Conservation (phyloP, 30 jellyfish, hydroid and myxozoan genomes). For the Aurelia sp. region DNA sequence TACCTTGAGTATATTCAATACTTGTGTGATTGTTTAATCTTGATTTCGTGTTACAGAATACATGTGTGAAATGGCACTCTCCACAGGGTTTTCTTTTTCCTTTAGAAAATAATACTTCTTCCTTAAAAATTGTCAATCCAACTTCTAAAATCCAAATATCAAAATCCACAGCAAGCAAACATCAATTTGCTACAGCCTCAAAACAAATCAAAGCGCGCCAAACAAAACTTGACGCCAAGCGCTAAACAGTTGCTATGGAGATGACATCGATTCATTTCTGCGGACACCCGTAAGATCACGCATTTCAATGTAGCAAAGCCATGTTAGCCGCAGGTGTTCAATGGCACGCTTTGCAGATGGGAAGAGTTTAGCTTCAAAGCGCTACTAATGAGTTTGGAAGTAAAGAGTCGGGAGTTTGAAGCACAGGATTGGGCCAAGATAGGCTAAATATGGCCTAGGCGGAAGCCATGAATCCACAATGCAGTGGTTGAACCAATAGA, state of each 20-base stretch:
- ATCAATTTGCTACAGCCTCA: constrained; percentile 2
- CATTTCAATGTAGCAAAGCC: constrained; percentile 31
- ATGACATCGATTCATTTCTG: constrained; percentile 3
- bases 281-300: constrained; percentile 65
- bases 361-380: background rate
- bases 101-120: background rate
- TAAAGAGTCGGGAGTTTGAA: too few relatives aligned
- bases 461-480: too few relatives aligned
- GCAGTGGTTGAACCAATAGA: too few relatives aligned
- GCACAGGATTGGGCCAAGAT: too few relatives aligned
- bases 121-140: background rate
- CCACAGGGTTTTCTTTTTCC: background rate
- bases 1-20: too few relatives aligned
- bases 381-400: too few relatives aligned
- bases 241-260: constrained; percentile 30
- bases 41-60: too few relatives aligned
- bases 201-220: constrained; percentile 20
- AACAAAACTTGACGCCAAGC: constrained; percentile 47
- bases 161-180: background rate
- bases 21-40: too few relatives aligned
- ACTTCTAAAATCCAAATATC: background rate
- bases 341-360: constrained; percentile 17
- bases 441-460: too few relatives aligned
- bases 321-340: constrained; percentile 9
- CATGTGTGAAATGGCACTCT: too few relatives aligned